Conservation (phyloP, 1,140 invertebrate genomes). For the Dryas iulia region DNA sequence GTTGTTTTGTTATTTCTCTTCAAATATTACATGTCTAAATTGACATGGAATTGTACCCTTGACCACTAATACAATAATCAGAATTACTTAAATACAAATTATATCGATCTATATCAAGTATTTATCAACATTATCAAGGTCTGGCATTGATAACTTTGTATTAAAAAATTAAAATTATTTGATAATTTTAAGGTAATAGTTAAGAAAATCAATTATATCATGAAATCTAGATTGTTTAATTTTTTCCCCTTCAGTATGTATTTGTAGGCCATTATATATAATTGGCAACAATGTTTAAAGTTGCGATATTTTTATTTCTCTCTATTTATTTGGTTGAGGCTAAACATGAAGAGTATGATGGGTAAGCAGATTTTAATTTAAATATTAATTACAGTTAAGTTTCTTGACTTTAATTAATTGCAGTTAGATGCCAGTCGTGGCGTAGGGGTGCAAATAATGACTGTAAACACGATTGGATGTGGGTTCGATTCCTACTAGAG, state of each 20-base stretch:
- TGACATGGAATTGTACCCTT: no score
- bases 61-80: no score
- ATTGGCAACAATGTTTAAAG: constrained; percentile 30
- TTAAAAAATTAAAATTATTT: not conserved
- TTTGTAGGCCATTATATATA: not conserved
- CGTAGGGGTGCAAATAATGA: no score
- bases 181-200: not conserved
- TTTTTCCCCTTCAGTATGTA: not conserved
- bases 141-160: not conserved
- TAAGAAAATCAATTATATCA: not conserved
- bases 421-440: no score
- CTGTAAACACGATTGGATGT: no score
- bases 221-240: not conserved
- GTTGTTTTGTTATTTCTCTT: no score
- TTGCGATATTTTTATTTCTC: constrained; percentile 18
- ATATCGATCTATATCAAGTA: not conserved
- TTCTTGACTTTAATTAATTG: no score
- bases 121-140: not conserved
- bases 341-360: constrained; percentile 34
- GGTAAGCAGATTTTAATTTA: constrained; percentile 15
- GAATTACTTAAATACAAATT: no score
- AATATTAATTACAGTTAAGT: no score
- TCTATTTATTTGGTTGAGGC: constrained; percentile 10
- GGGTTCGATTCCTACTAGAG: no score
- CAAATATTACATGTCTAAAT: no score